Conservation (phyloP, 2,113 vertebrate species). For the Elephantulus edwardii region DNA sequence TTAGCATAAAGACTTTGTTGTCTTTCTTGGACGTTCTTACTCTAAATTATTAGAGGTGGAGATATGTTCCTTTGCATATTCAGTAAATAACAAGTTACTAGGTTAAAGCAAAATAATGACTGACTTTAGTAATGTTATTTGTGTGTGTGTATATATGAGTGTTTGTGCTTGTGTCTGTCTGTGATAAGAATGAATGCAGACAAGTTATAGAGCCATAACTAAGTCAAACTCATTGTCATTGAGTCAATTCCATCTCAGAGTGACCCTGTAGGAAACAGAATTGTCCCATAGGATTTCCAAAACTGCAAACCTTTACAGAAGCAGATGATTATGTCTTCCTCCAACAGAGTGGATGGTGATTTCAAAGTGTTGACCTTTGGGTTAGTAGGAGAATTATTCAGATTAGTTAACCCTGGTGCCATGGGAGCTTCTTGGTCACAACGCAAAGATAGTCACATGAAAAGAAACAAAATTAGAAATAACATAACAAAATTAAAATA, state of each 20-base stretch:
- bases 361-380: neutral
- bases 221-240: too few species aligned
- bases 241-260: neutral
- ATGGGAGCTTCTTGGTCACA: neutral
- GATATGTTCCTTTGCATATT: neutral
- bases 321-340: neutral
- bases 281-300: neutral
- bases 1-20: neutral
- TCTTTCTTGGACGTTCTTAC: neutral
- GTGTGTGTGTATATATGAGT: too few species aligned
- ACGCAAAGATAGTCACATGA: neutral
- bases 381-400: too few species aligned
- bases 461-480: conserved; percentile 4
- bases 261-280: too few species aligned
- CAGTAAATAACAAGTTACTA: neutral
- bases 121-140: neutral
- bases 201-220: too few species aligned
- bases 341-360: neutral
- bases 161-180: neutral
- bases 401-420: too few species aligned
- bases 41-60: neutral
- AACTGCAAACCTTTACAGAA: neutral
- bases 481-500: neutral
- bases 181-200: neutral
- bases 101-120: neutral